Base-by-base conservation (phyloP, 2,113 vertebrate genomes). In the Phainopepla nitens region DNA sequence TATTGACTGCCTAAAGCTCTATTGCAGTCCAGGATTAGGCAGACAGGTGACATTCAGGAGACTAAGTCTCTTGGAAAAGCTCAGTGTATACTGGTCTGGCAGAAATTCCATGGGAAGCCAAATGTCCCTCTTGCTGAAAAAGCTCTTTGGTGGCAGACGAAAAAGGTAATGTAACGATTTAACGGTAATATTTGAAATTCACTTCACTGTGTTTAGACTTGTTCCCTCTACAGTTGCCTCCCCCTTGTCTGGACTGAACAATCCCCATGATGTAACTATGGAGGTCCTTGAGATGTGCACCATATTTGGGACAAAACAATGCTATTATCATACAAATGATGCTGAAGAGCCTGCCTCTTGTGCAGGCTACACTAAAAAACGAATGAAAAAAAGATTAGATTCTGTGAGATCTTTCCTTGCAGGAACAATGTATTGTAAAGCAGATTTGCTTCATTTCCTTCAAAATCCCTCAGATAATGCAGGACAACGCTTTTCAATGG, bases 301-400 rank as follows among this genome's bases (percentile, higher is more conserved):
- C 83, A 94, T 93, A 90, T 94, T 94, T 94, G 53, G 81, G 13
- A 87, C 83, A 89, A 93, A 94, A 92, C 70, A 95, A 94, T 60
- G 76, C 93, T 76, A 95, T 96, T 90, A 79, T 96, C 81, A 95
- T 93, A 92, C 92, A 96, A 95, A 96, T 96, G 22, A 96, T 73
- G 82, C 82, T 76, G 79, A 95, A 94, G 96, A 78, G 88, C 82
- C 85, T 93, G 90, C 72, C 84, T 93, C 76, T 84, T 95, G 66
- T 88, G 75, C 39, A 82, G 82, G 82, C 93, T 95, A 95, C 41
- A 76, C 83, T 94, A 82, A 94, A 95, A 86, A 72, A 79, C 93
- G 96, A 97, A 96, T 96, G 93, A 94, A 97, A 94, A 94, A 96
- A 93, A 96, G 91, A 97, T 94, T 95, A 94, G 95, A 96, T 94